Conservation (phyloP, 2,888 invertebrate species). For the Sinohyriopsis cumingii region DNA sequence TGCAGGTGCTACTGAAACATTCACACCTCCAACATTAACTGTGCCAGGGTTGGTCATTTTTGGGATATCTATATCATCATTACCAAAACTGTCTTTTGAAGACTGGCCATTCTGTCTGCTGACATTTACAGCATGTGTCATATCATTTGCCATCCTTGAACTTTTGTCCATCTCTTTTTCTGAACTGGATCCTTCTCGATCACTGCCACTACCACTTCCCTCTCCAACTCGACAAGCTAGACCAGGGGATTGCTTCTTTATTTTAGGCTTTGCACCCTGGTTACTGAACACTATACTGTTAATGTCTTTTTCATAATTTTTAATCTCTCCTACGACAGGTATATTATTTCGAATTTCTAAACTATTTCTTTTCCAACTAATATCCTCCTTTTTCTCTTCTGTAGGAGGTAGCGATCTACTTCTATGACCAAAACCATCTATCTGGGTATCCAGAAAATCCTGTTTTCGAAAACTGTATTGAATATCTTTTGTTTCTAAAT, state of each 20-base stretch:
- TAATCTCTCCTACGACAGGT: constrained; percentile 63
- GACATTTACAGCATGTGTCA: constrained; percentile 32
- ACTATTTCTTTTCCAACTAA: constrained; percentile 62
- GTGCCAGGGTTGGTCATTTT: too few relatives aligned
- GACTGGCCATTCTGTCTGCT: constrained; percentile 23
- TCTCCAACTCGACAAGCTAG: constrained; percentile 62
- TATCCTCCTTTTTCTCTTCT: constrained; percentile 27
- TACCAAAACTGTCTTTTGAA: constrained; percentile 10
- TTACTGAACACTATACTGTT: constrained; percentile 45
- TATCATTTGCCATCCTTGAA: constrained; percentile 31
- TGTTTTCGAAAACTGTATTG: constrained; percentile 39
- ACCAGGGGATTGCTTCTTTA: constrained; percentile 69
- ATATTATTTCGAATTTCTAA: constrained; percentile 70
- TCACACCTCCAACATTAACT: neutral
- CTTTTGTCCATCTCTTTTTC: constrained; percentile 19
- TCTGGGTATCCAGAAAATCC: constrained; percentile 29
- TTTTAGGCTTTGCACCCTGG: constrained; percentile 65
- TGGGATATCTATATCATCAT: too few relatives aligned
- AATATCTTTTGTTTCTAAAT: constrained; percentile 4
- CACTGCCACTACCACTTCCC: constrained; percentile 34
- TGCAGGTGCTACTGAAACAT: constrained; percentile 4
- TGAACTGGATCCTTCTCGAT: constrained; percentile 59
- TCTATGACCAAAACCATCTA: constrained; percentile 25
- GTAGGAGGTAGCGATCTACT: constrained; percentile 36
- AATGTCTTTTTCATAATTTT: constrained; percentile 61